phyloP scores from a whole-genome alignment of 2,797 vertebrate genomes.

The Phalloptychus januarius region DNA sequence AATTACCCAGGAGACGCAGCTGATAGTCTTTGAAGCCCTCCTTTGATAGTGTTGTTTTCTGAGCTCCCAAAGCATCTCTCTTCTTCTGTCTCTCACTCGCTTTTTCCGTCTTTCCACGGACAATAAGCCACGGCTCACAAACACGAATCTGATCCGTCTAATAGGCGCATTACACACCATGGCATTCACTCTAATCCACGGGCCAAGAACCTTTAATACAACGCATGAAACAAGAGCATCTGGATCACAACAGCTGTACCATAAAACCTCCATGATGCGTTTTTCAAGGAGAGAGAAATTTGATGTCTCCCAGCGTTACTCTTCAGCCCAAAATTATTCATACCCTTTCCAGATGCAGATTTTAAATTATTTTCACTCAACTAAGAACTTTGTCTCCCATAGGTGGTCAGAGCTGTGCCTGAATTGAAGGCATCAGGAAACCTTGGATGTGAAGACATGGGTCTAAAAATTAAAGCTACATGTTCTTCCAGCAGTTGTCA shows the following conservation, averaged over 20 bases:
- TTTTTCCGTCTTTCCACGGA: constrained; percentile 56
- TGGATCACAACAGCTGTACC: constrained; percentile 12
- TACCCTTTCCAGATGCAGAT: neutral
- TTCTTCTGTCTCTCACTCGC: constrained; percentile 54
- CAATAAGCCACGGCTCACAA: constrained; percentile 59
- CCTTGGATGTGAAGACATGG: too few relatives aligned
- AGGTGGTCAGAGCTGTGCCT: neutral
- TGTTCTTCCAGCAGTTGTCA: too few relatives aligned
- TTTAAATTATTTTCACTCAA: neutral
- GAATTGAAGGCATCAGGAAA: too few relatives aligned
- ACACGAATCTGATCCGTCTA: constrained; percentile 57
- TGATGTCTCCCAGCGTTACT: neutral
- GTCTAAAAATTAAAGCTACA: too few relatives aligned
- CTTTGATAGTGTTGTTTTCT: constrained; percentile 94
- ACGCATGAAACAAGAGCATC: constrained; percentile 3
- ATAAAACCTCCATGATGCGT: neutral
- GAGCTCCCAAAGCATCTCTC: constrained; percentile 72
- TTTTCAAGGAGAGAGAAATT: constrained; percentile 1
- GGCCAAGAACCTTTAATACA: constrained; percentile 6
- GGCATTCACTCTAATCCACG: constrained; percentile 13
- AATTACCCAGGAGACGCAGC: constrained; percentile 95
- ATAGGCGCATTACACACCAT: constrained; percentile 41
- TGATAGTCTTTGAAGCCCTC: constrained; percentile 96
- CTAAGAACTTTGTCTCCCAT: neutral
- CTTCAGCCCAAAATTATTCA: neutral